A percentile compares a stretch with the other conserved stretches of the same genome.
Conservation (phyloP, 1,140 invertebrate species). For the Hermatobates lingyangjiaoensis region DNA sequence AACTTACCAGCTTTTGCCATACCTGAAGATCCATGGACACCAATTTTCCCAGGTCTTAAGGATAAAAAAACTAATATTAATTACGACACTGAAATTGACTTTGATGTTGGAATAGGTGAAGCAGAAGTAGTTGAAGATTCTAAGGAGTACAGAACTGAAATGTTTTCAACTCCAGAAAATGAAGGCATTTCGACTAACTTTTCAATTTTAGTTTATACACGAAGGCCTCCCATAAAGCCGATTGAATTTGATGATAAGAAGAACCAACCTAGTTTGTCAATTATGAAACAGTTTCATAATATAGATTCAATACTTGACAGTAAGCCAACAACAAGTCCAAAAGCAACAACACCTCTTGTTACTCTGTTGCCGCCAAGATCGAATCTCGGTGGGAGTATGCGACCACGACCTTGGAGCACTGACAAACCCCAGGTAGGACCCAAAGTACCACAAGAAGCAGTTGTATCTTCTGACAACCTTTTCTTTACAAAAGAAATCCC, state of each 20-base stretch:
- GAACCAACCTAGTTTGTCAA: constrained; percentile 13
- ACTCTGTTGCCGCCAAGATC: constrained; percentile 40
- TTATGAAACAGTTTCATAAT: constrained; percentile 15
- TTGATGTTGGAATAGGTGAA: constrained; percentile 11
- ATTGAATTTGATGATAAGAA: constrained; percentile 1
- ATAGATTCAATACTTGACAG: constrained; percentile 19
- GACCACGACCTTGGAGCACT: constrained; percentile 26
- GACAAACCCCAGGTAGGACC: not conserved
- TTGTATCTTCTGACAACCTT: not conserved
- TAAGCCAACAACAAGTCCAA: constrained; percentile 8
- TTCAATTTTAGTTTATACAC: no score
- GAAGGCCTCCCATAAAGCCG: not conserved
- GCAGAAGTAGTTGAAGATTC: constrained; percentile 12
- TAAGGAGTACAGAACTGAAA: constrained; percentile 1
- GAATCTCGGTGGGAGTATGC: constrained; percentile 33
- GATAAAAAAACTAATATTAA: not conserved
- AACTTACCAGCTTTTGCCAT: not conserved
- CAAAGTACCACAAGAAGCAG: constrained; percentile 1
- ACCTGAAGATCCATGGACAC: constrained; percentile 15
- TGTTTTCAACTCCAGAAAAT: not conserved
- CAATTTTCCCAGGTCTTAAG: constrained; percentile 10
- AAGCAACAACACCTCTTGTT: constrained; percentile 22
- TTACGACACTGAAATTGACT: constrained; percentile 6
- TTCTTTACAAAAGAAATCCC: not conserved
- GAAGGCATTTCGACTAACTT: not conserved